Evolutionary conservation across 35 echinoderm and acorn worm genomes (phyloP), one percentile per base, ranked within the genome.

Genomic region (Hemicentrotus pulcherrimus): DNA sequence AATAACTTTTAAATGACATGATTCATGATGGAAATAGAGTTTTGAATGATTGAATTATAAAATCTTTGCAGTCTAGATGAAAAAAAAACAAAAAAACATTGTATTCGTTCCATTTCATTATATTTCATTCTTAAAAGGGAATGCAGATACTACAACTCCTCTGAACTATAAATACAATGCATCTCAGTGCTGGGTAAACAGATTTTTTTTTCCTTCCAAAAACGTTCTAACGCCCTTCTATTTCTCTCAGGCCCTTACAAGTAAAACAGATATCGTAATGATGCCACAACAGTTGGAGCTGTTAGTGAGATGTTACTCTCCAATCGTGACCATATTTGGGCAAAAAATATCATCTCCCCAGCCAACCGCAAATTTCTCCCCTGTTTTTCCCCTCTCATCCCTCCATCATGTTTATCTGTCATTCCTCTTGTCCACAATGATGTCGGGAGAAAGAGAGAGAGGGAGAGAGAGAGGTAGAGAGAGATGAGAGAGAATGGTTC

Each of bases 261-360:
- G 31, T 35, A n/a, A 90, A 90, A 90, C 88, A 90, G 32, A 90
- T 90, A 90, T 90, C 88, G 32, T 45, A 47, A 90, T 90, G 46
- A 16, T 8, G 32, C 88, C 32, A 90, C 88, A 45, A 24, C 88
- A 90, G 46, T 45, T n/a, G 19, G 88, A 32, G 24, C 19, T 90
- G 31, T 30, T 32, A 28, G 88, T 47, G 46, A 90, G 46, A 90
- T 90, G 31, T 59, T 35, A 47, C 46, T 41, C 88, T 47, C 30
- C 88, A 90, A 41, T 90, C 88, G 88, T 90, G 88, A 90, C 88
- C 88, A 90, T 90, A 90, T 90, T 90, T 90, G 88, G 88, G 19
- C 88, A 90, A 90, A 90, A 90, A 90, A 90, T 90, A 90, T 90
- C 88, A 90, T 90, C 88, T 78, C 65, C 65, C 65, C 65, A 78